Percentiles rank a stretch among this genome's conserved stretches.
phyloP scores from a whole-genome alignment of 1,140 invertebrate species.

The Vanessa atalanta region DNA sequence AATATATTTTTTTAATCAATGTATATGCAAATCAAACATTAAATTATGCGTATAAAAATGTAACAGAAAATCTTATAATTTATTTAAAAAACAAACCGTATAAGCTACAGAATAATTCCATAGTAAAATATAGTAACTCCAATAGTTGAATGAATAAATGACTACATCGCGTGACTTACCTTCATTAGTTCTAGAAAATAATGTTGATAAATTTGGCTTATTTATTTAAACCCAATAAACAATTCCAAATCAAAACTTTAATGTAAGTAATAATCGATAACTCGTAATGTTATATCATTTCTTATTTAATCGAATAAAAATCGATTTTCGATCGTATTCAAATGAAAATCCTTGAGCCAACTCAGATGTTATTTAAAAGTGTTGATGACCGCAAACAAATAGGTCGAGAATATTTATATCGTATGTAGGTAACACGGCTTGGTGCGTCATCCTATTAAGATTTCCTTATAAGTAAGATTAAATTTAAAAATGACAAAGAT shows the following conservation, averaged over 20 bases:
- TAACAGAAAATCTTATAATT: not conserved
- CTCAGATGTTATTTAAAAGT: slow-evolving; percentile 29
- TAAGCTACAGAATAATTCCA: not conserved
- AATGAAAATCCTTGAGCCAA: not conserved
- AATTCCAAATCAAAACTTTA: not conserved
- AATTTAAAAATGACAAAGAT: slow-evolving; percentile 29
- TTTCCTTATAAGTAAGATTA: slow-evolving; percentile 29
- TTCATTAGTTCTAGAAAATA: not conserved
- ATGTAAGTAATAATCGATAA: not conserved
- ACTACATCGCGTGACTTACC: slow-evolving; percentile 3
- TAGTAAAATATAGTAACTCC: slow-evolving; percentile 8
- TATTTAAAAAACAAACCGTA: not conserved
- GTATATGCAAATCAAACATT: too few species aligned
- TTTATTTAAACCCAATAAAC: not conserved
- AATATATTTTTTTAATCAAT: too few species aligned
- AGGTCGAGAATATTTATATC: slow-evolving; percentile 35
- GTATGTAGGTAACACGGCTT: slow-evolving; percentile 26
- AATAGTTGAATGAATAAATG: slow-evolving; percentile 8
- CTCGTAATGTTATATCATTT: not conserved
- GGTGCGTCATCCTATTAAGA: slow-evolving; percentile 31
- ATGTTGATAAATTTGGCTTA: slow-evolving; percentile 1
- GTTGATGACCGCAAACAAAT: slow-evolving; percentile 36
- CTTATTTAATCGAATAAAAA: not conserved
- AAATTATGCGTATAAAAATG: not conserved
- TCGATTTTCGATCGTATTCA: not conserved